These are phyloP conservation scores for Mormyrus proboscirostris DNA, from an alignment of 2,797 vertebrate species.

Conservation along the genomic window DNA sequence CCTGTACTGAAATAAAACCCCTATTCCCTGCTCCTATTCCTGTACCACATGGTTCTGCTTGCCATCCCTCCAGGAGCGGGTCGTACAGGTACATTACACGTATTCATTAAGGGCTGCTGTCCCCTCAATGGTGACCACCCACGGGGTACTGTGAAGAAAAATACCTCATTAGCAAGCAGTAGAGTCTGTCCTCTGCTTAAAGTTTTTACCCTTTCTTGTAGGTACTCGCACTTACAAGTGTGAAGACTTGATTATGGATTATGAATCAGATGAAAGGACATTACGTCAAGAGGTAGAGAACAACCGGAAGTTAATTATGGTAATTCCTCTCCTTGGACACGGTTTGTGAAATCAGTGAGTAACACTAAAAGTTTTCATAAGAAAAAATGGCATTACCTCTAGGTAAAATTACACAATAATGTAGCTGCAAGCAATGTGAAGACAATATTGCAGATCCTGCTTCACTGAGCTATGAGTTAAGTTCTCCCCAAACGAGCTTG, in stretches of 20 bases:
- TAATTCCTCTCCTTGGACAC: not conserved
- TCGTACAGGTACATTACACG: not conserved
- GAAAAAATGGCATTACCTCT: not conserved
- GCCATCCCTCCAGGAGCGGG: not conserved
- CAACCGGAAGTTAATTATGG: not conserved
- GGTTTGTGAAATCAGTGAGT: not conserved
- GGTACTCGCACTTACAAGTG: not conserved
- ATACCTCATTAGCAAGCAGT: conserved; percentile 6
- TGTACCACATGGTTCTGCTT: not conserved
- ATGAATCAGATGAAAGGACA: not conserved
- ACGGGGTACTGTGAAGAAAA: not conserved
- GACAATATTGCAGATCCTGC: not conserved
- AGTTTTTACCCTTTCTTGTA: not conserved
- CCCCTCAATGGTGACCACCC: not conserved
- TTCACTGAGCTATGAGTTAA: not conserved
- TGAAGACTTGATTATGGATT: not conserved
- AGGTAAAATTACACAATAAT: not conserved
- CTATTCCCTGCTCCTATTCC: not conserved
- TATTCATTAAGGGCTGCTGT: not conserved
- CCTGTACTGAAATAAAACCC: not conserved
- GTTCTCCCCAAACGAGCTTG: no score
- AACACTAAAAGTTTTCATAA: not conserved
- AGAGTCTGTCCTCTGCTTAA: not conserved
- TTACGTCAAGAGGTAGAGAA: not conserved
- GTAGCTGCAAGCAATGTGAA: not conserved